Evolutionary conservation across 2,888 invertebrate genomes (phyloP), one percentile per base, ranked within the genome.

Genomic region (Drosophila mulleri): DNA sequence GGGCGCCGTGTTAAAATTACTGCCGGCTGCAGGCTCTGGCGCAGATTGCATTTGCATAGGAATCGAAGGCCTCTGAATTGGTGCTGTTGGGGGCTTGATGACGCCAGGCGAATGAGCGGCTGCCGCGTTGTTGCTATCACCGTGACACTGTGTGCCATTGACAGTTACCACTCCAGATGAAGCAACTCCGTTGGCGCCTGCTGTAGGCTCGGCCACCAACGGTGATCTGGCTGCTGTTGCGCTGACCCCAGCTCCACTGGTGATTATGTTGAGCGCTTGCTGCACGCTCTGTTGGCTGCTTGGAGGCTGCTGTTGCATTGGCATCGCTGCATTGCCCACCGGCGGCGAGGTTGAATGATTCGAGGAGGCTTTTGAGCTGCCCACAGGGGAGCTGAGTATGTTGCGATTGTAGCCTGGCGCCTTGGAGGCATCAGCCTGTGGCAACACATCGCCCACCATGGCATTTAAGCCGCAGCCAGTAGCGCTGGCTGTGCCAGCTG

Each of bases 341-440:
- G 94, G 94, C 47, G 94, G 94, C 20, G 94, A 94, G 18, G 94
- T 94, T 59, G 93, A 94, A 67, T 93, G 94, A 72, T 87, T 89
- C 79, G 94, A 94, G 1, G 95, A 93, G 78, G 95, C 95, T 47
- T 94, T 95, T 1, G 95, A 95, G 44, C 95, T 95, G 44, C 95
- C 95, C 3, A 96, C 96, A 0, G 97, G 97, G 9, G 97, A 96
- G 91, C 96, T 96, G 75, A 96, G 95, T 48, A 96, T 94, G 57
- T 94, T 95, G 88, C 98, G 95, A 83, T 92, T 92, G 92, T 98
- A 98, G 1, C 98, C 98, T 0, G 98, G 98, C 68, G 98, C 98
- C 93, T 98, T 98, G 52, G 97, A 96, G 6, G 96, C 96, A 93
- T 98, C 98, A 72, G 96, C 97, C 94, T 96, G 93, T 41, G 93